Base-by-base conservation (phyloP, 2,888 invertebrate genomes). In the Coecobrya sp. region DNA sequence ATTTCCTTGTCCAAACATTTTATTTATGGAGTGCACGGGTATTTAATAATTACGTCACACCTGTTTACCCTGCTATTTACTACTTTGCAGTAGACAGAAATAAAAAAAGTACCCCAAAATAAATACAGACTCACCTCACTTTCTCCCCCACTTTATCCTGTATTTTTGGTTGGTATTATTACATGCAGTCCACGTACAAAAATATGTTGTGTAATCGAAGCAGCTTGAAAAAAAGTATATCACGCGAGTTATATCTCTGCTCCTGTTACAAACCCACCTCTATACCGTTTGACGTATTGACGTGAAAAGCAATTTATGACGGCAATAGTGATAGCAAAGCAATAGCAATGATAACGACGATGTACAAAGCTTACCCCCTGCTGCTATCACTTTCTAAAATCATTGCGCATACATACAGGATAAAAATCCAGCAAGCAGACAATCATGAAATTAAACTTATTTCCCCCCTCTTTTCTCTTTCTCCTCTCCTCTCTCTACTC, bases 1-100 rank as follows among this genome's bases (percentile, higher is more conserved):
- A 76, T 76, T 76, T 76, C 49, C 45, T 49, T 76, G 76, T 76
- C 76, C 13, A 76, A 76, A 22, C 45, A n/a, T 76, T 36, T 76
- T 76, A 76, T 76, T 76, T 76, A 76, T 76, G 76, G 76, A 76
- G 76, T 76, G 76, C 76, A 49, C 42, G 45, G 22, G 49, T 76
- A 49, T 76, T 76, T 76, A 76, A 45, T 49, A 76, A 49, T 76
- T 49, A 76, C 49, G 76, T 76, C 45, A 49, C 76, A 76, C 76
- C 76, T 76, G 76, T 76, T 49, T 49, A 25, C 76, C 7, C 49
- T 19, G 8, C 76, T 76, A 45, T 19, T 73, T 10, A 4, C 62
- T 65, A 65, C 62, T 22, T 16, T 68, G 36, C 27, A 27, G 10
- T 27, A 22, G 8, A 10, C 25, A 36, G 7, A 36, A 36, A 36